Percentiles rank a stretch among this genome's conserved stretches.
Evolutionary conservation across 2,113 vertebrate species (phyloP).

Genomic region (Saguinus midas): DNA sequence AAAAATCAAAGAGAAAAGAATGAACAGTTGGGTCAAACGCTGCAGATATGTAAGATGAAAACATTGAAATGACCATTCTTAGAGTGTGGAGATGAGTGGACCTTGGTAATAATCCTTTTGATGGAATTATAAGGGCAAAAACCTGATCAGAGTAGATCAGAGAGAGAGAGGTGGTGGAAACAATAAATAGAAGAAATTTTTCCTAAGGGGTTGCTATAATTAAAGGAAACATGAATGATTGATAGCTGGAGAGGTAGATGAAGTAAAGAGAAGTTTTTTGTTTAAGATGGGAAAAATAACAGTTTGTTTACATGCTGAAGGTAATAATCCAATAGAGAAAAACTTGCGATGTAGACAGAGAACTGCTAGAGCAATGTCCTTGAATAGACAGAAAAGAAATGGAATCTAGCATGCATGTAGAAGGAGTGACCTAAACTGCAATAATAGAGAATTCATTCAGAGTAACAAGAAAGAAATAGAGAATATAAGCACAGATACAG

Average conservation of each 20-base stretch:
- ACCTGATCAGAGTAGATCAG: neutral
- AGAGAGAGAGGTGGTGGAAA: neutral
- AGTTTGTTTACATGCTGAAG: slow-evolving; percentile 2
- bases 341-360: neutral
- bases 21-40: neutral
- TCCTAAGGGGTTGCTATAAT: neutral
- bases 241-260: neutral
- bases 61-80: neutral
- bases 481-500: neutral
- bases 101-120: neutral
- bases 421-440: neutral
- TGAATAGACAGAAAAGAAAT: neutral
- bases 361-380: neutral
- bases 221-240: neutral
- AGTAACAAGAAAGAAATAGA: neutral
- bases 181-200: neutral
- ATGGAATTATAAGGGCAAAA: neutral
- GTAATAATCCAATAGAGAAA: neutral
- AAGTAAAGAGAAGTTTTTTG: neutral
- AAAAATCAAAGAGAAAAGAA: neutral
- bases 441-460: neutral
- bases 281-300: neutral
- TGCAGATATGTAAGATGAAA: neutral
- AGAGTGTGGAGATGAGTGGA: neutral
- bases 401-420: neutral